phyloP scores from a whole-genome alignment of 1,140 invertebrate species.

The Anoplophora glabripennis region DNA sequence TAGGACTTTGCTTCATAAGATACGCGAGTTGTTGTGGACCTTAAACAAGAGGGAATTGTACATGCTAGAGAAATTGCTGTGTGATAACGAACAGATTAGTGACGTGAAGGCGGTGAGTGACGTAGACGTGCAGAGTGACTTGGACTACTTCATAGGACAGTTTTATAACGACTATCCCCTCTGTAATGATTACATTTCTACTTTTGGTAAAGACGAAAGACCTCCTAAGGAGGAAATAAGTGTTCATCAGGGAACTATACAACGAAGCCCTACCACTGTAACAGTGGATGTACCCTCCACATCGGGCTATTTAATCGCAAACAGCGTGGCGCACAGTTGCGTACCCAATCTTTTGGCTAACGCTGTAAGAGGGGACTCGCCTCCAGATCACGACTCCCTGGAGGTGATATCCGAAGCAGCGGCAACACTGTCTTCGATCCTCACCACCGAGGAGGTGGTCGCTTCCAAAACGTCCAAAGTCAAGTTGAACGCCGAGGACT shows the following conservation, averaged over 20 bases:
- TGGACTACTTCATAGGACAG: conserved; percentile 67
- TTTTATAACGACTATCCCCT: conserved; percentile 55
- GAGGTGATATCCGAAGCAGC: conserved; percentile 64
- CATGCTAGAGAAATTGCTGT: conserved; percentile 82
- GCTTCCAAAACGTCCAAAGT: conserved; percentile 9
- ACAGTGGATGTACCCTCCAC: conserved; percentile 43
- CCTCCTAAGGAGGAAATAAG: conserved; percentile 4
- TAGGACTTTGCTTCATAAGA: conserved; percentile 78
- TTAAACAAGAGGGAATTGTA: conserved; percentile 78
- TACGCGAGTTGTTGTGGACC: conserved; percentile 85
- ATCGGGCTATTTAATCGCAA: conserved; percentile 57
- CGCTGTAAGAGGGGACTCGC: conserved; percentile 41
- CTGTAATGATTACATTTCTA: conserved; percentile 12
- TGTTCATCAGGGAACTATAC: conserved; percentile 2
- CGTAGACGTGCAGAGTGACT: conserved; percentile 52
- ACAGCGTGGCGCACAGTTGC: conserved; percentile 44
- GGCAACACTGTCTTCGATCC: conserved; percentile 62
- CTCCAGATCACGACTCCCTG: conserved; percentile 54
- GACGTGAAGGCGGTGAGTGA: conserved; percentile 52
- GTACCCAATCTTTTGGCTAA: background rate
- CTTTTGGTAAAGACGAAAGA: conserved; percentile 4
- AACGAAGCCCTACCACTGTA: conserved; percentile 31
- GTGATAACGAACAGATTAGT: conserved; percentile 80
- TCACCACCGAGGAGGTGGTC: conserved; percentile 53
- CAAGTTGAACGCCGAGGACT: conserved; percentile 13